Base-by-base conservation (phyloP, 1,140 invertebrate species). In the Heliconius nattereri region DNA sequence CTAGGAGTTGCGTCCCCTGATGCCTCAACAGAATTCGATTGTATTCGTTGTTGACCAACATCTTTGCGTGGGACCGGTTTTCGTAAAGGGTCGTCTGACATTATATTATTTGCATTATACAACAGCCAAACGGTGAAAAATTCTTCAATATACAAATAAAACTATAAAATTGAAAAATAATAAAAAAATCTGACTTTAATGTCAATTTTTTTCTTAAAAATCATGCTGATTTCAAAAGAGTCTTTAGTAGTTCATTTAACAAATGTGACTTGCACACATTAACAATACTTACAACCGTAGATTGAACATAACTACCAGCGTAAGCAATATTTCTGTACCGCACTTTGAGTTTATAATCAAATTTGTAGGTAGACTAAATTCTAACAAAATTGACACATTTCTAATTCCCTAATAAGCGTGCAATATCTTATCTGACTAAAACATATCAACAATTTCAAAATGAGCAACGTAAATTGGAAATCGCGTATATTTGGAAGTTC, bases 381-480 rank as follows among this genome's bases (percentile, higher is more conserved):
- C 8, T 66, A 29, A 16, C 13, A 11, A 26, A 13, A 2, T 11
- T 26, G 60, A 16, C 26, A 29, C 60, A 66, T 16, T 11, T 26
- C 16, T 13, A 29, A 11, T 29, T 66, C 13, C 13, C 13, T 29
- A 66, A 29, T 66, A 66, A 66, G 29, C 60, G 60, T 29, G 23
- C 60, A 66, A 13, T 66, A 66, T 66, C 11, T 26, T 29, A 66
- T 66, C 16, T 66, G 26, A 66, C 60, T 7, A 66, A 66, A 29
- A 66, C 26, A 16, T 66, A 66, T 13, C 23, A 66, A 66, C 23
- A 57, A 57, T 26, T 66, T 29, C 9, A 78, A 32, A 78, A 84
- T 85, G 81, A 81, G 66, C 71, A 66, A 80, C 19, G 71, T 74
- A 54, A 81, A 76, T 54, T 90, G 88, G 89, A 90, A 84, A 85